A percentile compares a stretch with the other conserved stretches of the same genome.
Evolutionary conservation across 2,888 invertebrate genomes (phyloP).

Genomic region (Mongoloraphidia duomilia): DNA sequence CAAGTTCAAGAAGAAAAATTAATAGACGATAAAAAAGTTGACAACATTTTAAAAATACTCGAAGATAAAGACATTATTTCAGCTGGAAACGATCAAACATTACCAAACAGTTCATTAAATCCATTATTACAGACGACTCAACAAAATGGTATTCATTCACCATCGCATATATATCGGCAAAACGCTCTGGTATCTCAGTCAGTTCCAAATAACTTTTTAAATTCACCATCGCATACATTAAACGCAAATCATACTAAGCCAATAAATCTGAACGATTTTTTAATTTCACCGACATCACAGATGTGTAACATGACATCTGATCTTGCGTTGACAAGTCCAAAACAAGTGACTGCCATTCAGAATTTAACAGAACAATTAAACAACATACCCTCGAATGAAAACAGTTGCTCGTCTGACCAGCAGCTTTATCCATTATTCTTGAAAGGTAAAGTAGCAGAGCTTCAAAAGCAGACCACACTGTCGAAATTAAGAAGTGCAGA

Average conservation of each 20-base stretch:
- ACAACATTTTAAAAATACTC: neutral
- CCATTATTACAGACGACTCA: too few relatives aligned
- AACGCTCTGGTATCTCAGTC: too few relatives aligned
- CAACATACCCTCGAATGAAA: neutral
- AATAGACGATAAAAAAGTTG: slow-evolving; percentile 8
- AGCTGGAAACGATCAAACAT: too few relatives aligned
- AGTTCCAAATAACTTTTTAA: too few relatives aligned
- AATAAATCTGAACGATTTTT: slow-evolving; percentile 6
- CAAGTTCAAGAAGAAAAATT: slow-evolving; percentile 5
- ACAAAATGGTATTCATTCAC: too few relatives aligned
- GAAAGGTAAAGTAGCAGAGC: slow-evolving; percentile 18
- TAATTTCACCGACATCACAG: slow-evolving; percentile 35
- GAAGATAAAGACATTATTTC: neutral
- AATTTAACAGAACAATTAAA: slow-evolving; percentile 13
- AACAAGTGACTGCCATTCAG: slow-evolving; percentile 22
- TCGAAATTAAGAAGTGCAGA: slow-evolving; percentile 10
- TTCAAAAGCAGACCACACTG: neutral
- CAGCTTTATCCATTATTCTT: slow-evolving; percentile 22
- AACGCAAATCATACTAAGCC: too few relatives aligned
- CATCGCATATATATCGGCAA: too few relatives aligned
- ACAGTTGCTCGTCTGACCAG: slow-evolving; percentile 3
- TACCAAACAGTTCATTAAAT: too few relatives aligned
- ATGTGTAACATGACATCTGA: slow-evolving; percentile 36
- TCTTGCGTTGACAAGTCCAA: slow-evolving; percentile 32
- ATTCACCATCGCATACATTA: too few relatives aligned